phyloP scores from a whole-genome alignment of 2,797 vertebrate genomes.

The Sebastes iracundus region DNA sequence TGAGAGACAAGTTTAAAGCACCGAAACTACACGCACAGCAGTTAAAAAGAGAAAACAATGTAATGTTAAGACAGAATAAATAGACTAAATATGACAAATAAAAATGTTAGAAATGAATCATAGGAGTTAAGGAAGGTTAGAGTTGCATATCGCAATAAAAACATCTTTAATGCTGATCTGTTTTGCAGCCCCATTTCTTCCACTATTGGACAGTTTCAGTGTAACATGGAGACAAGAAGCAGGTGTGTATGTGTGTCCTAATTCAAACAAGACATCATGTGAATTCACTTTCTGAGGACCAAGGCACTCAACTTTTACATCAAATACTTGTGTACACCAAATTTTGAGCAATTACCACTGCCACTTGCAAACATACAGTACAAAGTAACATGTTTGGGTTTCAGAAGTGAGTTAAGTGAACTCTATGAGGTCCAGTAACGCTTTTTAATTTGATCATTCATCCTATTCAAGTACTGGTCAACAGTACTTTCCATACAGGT shows the following conservation, averaged over 20 bases:
- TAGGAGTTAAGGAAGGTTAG: not conserved
- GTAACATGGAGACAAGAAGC: slow-evolving; percentile 35
- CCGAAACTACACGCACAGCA: slow-evolving; percentile 26
- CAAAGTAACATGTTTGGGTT: slow-evolving; percentile 9
- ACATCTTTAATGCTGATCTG: slow-evolving; percentile 19
- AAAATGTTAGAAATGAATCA: not conserved
- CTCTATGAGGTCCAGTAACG: slow-evolving; percentile 2
- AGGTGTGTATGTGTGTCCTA: slow-evolving; percentile 25
- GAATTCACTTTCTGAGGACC: slow-evolving; percentile 50
- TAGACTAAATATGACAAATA: slow-evolving; percentile 28
- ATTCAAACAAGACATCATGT: slow-evolving; percentile 58
- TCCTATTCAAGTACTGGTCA: slow-evolving; percentile 60
- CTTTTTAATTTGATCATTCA: slow-evolving; percentile 14
- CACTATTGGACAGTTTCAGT: slow-evolving; percentile 13
- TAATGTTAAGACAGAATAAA: slow-evolving; percentile 46
- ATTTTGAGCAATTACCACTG: slow-evolving; percentile 25
- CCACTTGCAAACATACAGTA: slow-evolving; percentile 23
- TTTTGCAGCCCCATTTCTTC: slow-evolving; percentile 7
- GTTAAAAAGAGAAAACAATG: slow-evolving; percentile 27
- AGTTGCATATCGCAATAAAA: slow-evolving; percentile 23
- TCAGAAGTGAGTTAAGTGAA: not conserved
- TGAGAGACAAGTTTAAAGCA: slow-evolving; percentile 8
- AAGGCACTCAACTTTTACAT: slow-evolving; percentile 74
- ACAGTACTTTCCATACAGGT: slow-evolving; percentile 53
- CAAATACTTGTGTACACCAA: slow-evolving; percentile 46